Conservation (phyloP, 2,797 vertebrate species). For the Syngnathus acus region DNA sequence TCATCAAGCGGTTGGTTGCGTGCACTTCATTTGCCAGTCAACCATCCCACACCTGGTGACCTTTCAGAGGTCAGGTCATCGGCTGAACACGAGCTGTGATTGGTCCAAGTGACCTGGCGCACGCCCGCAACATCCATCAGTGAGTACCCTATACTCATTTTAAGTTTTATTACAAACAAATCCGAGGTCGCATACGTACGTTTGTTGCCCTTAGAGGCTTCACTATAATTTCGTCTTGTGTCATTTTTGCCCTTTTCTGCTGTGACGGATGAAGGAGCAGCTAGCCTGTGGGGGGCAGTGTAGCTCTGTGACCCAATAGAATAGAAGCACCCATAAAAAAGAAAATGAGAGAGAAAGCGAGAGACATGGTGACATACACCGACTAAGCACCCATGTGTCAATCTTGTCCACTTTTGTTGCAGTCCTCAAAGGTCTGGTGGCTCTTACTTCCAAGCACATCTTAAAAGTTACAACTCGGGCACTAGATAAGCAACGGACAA, state of each 20-base stretch:
- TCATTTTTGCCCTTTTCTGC: neutral
- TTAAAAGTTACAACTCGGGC: neutral
- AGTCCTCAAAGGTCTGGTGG: neutral
- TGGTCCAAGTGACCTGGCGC: slow-evolving; percentile 26
- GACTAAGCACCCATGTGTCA: neutral
- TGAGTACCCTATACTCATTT: neutral
- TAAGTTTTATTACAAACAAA: neutral
- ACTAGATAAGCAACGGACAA: neutral
- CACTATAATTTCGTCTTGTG: neutral
- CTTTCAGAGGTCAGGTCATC: slow-evolving; percentile 26
- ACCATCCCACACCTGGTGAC: slow-evolving; percentile 20
- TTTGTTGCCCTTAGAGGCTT: neutral
- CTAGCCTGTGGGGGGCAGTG: slow-evolving; percentile 58
- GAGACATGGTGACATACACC: neutral
- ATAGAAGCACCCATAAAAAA: neutral
- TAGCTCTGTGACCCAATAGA: slow-evolving; percentile 41
- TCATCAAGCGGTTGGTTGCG: neutral
- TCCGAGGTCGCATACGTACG: neutral
- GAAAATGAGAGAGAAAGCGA: neutral
- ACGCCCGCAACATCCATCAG: neutral
- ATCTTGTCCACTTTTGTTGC: neutral
- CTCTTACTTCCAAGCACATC: neutral
- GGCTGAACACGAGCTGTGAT: slow-evolving; percentile 14
- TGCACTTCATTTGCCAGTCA: slow-evolving; percentile 24
- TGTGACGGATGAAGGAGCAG: neutral